Evolutionary conservation across 2,797 vertebrate species (phyloP), one percentile per base, ranked within the genome.

Genomic region (Trichosurus vulpecula): DNA sequence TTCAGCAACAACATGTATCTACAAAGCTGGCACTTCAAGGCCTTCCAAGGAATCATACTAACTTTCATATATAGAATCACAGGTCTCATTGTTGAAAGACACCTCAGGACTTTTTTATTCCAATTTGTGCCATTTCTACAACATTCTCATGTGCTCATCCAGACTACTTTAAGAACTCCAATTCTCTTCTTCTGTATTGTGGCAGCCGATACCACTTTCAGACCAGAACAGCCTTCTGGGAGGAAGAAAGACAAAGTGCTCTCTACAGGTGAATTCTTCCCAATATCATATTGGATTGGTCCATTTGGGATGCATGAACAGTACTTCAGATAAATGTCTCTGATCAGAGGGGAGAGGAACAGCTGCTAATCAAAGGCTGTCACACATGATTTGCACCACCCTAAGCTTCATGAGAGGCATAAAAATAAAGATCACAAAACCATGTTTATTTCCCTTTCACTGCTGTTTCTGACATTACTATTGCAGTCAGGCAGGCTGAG

Each of bases 401-500:
- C 52, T 52, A 66, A n/a, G 93, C 93, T 96, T 93, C 94, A 53
- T 0, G 14, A 95, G 92, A 95, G 87, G 56, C 94, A 93, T 52
- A 66, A 90, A 94, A 66, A 93, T 55, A 94, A 96, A 91, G 81
- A 95, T 22, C 27, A 0, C 35, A 74, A 27, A 90, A 13, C 55
- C n/a, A 16, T 95, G 93, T 97, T 97, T 95, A 90, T 94, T 96
- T 96, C 74, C n/a, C 81, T 96, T 93, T 54, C 95, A 47, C 41
- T 41, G 94, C 95, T 92, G 61, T 91, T 97, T 96, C 96, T 97
- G 95, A 92, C 95, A 94, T 87, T 2, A 93, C 61, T 55, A 91
- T 92, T 93, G 93, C 31, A 81, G 92, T 41, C 94, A 95, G 94
- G 93, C 95, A 93, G 95, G 53, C 96, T 54, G 95, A 97, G 91